Evolutionary conservation across 2,113 vertebrate species (phyloP), one percentile per base, ranked within the genome.

Genomic region (Cyanocitta stelleri): DNA sequence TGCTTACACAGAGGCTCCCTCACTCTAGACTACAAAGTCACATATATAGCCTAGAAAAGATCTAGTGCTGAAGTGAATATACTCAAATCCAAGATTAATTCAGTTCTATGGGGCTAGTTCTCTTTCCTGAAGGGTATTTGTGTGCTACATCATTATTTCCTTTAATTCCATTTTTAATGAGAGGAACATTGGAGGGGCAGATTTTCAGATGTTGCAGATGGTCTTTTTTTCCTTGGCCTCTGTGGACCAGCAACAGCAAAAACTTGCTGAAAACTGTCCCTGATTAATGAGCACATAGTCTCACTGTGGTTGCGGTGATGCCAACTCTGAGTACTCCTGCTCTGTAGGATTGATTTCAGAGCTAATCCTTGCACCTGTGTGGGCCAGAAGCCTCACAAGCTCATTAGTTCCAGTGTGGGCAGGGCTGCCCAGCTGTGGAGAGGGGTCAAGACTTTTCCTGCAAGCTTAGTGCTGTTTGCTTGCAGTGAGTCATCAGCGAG

Each of bases 361-460:
- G 73, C n/a, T 58, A 74, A 78, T 89, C 51, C 72, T 83, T 87
- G 71, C 87, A 87, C 73, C 93, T 93, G 76, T 72, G 76, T 78
- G 93, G 83, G 79, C 76, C 16, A 4, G 49, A 64, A 93, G 63
- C 75, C 73, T 64, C 83, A 62, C 48, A 27, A 7, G 27, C 32
- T 91, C 88, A 56, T 90, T 74, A 73, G 55, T 92, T 94, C 79
- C 92, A 90, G 68, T 7, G 76, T 84, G 79, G 85, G 68, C 63
- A 88, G 66, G 67, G 35, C 52, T 80, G 72, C 14, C 68, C 68
- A 64, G 75, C 59, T 93, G 43, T 26, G 63, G 27, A 58, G 19
- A 18, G 26, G 43, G 12, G 16, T 71, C 68, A 49, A 41, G 76
- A 58, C 64, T 89, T 92, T 89, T 35, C 52, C 49, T 54, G 23